Conservation (phyloP, 2,113 vertebrate species). For the Odocoileus virginianus region DNA sequence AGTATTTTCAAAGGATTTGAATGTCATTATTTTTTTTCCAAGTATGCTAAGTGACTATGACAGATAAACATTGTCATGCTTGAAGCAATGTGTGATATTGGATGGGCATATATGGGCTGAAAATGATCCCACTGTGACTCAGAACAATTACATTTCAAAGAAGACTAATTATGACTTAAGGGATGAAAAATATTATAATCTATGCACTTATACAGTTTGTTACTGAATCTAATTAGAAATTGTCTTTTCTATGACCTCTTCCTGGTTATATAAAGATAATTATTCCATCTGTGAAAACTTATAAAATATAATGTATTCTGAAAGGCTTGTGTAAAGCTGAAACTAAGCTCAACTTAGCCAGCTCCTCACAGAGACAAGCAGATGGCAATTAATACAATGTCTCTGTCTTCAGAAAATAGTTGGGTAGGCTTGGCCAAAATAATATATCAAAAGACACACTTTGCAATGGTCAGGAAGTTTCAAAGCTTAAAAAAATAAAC, state of each 20-base stretch:
- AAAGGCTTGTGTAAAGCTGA: constrained; percentile 32
- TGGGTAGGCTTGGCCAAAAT: neutral
- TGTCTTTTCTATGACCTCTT: constrained; percentile 65
- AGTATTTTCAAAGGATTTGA: constrained; percentile 33
- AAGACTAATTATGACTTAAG: constrained; percentile 68
- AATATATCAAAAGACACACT: neutral
- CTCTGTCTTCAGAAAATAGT: neutral
- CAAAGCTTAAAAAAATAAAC: neutral
- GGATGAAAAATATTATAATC: constrained; percentile 59
- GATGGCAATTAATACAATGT: constrained; percentile 48
- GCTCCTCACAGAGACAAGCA: constrained; percentile 30
- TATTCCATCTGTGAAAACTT: constrained; percentile 72
- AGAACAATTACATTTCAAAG: constrained; percentile 56
- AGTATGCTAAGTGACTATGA: constrained; percentile 23
- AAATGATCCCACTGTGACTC: constrained; percentile 46
- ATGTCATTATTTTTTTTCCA: neutral
- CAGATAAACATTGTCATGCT: constrained; percentile 39
- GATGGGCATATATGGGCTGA: neutral
- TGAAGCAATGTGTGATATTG: constrained; percentile 28
- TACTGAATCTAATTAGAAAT: constrained; percentile 63
- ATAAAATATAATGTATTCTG: constrained; percentile 59
- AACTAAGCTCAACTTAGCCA: neutral
- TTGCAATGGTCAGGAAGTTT: neutral
- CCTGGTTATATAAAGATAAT: constrained; percentile 69
- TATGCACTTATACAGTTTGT: constrained; percentile 53